A percentile compares a stretch with the other conserved stretches of the same genome.
Conservation (phyloP, 2,888 invertebrate genomes). For the Apocheima hispidaria region DNA sequence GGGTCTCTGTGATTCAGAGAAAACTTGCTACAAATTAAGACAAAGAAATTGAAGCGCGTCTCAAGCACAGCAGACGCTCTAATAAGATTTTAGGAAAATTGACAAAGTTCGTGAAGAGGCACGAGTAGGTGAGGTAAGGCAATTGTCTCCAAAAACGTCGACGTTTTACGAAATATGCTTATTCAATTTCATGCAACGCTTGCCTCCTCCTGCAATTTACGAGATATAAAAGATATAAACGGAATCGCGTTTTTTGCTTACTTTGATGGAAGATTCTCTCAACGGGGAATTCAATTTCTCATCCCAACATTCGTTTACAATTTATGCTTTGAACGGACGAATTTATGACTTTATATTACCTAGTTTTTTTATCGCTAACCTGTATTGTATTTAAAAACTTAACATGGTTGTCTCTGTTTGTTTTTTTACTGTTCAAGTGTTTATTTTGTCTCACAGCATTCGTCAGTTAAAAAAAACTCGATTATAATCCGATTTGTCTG, state of each 20-base stretch:
- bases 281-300: constrained; percentile 84
- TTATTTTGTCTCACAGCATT: constrained; percentile 60
- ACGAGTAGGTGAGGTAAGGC: constrained; percentile 86
- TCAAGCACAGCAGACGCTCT: constrained; percentile 73
- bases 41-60: constrained; percentile 65
- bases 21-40: constrained; percentile 53
- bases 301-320: constrained; percentile 77
- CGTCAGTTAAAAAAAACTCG: constrained; percentile 77
- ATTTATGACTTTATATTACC: constrained; percentile 63
- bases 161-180: constrained; percentile 87
- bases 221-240: constrained; percentile 87
- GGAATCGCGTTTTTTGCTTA: constrained; percentile 86
- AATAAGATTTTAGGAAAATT: constrained; percentile 84
- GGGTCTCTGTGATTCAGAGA: constrained; percentile 20
- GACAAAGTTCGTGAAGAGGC: constrained; percentile 85
- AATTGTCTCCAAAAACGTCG: constrained; percentile 86
- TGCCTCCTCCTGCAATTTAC: constrained; percentile 87
- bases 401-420: constrained; percentile 13
- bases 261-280: constrained; percentile 85
- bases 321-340: constrained; percentile 69
- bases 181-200: constrained; percentile 87
- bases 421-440: constrained; percentile 42
- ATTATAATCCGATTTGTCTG: constrained; percentile 84
- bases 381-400: constrained; percentile 15
- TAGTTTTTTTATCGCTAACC: constrained; percentile 35